Evolutionary conservation across 2,888 invertebrate species (phyloP), one percentile per base, ranked within the genome.

Genomic region (Ormyrus rosae): DNA sequence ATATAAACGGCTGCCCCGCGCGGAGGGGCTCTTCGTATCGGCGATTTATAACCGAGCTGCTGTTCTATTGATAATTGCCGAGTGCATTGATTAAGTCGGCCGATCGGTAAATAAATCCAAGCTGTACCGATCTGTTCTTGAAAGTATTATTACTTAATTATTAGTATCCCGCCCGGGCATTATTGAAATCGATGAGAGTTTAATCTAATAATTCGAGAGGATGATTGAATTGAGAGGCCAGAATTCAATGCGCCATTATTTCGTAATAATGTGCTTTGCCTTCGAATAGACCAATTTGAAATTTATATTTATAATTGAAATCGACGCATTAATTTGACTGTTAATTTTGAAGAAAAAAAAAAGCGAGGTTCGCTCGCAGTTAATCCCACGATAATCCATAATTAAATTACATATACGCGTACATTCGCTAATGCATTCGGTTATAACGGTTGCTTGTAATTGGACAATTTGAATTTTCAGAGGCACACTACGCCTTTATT

Each of bases 391-490:
- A 68, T 77, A 75, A 73, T 76, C 61, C 46, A 58, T 72, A 56
- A 81, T 77, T 55, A 77, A 72, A 81, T 77, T 81, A 13, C 50
- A 34, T 34, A 34, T 34, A 34, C n/a, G 50, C 10, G 51, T 6
- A 65, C 63, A 70, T 70, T 78, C 50, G 73, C 73, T 60, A 70
- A 60, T 65, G 70, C 74, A 78, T 74, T 78, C 69, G 65, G 19
- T 50, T 10, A 77, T 10, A 77, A 74, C 78, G 63, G 46, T 9
- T 10, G 11, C 51, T 34, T 34, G 55, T 75, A 75, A 81, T 81
- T 81, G 75, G 71, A 76, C 64, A n/a, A 79, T 79, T 81, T 69
- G 72, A 69, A 72, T 65, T 81, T 76, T 76, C 68, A 34, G 34
- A 34, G 34, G 58, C 7, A 34, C 45, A 19, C 51, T 48, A 8